phyloP scores from a whole-genome alignment of 2,113 vertebrate species.

The Nesoenas mayeri region DNA sequence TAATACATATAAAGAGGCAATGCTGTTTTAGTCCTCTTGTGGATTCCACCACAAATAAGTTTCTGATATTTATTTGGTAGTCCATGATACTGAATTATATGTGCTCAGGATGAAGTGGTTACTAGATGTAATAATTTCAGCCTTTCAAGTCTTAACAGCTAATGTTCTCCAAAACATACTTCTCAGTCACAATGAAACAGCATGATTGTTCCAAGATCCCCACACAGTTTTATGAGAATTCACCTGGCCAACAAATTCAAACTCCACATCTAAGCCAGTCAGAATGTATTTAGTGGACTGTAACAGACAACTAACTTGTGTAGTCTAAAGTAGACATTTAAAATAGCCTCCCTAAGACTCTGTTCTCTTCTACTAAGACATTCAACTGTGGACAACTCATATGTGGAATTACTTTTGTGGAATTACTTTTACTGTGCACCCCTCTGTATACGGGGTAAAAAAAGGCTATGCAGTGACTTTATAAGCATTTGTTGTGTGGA shows the following conservation, averaged over 20 bases:
- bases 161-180: neutral
- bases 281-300: neutral
- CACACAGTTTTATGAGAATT: neutral
- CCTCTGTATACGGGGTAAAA: neutral
- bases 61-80: neutral
- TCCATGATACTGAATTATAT: fast-evolving
- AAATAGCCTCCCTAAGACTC: neutral
- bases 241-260: neutral
- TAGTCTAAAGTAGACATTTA: neutral
- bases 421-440: neutral
- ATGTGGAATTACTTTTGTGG: neutral
- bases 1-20: neutral
- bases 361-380: neutral
- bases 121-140: neutral
- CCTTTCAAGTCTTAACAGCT: neutral
- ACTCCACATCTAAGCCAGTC: neutral
- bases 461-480: neutral
- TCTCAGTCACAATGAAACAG: neutral
- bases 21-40: neutral
- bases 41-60: neutral
- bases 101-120: neutral
- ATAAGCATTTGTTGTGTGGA: neutral
- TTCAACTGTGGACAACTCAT: neutral
- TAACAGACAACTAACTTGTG: neutral
- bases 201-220: neutral